Conservation (phyloP, 2,797 vertebrate species). For the Miichthys miiuy region DNA sequence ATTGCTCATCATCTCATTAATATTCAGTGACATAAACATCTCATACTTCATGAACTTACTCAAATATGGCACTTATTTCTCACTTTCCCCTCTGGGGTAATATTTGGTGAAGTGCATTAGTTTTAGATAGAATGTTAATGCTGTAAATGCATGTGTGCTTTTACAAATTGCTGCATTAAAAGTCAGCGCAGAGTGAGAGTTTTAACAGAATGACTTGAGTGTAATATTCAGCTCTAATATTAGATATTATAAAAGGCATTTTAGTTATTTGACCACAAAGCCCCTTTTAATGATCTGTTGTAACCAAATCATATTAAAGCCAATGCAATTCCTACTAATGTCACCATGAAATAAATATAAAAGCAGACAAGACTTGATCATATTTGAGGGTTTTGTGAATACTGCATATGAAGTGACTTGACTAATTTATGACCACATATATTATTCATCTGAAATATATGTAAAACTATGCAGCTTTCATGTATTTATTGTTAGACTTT, state of each 20-base stretch:
- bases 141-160: constrained; percentile 65
- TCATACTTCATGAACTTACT: constrained; percentile 76
- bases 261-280: constrained; percentile 52
- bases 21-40: constrained; percentile 81
- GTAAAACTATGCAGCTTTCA: constrained; percentile 9
- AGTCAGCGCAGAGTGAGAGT: constrained; percentile 31
- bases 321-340: constrained; percentile 29
- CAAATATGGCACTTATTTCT: constrained; percentile 72
- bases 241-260: constrained; percentile 47
- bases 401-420: constrained; percentile 10
- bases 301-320: constrained; percentile 56
- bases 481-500: constrained; percentile 3
- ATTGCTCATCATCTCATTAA: constrained; percentile 80
- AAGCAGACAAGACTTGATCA: background rate
- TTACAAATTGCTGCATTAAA: constrained; percentile 65
- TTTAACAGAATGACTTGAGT: constrained; percentile 34
- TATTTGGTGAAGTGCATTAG: constrained; percentile 69
- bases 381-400: constrained; percentile 21
- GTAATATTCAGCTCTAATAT: constrained; percentile 45
- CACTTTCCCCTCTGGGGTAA: constrained; percentile 54
- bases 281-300: constrained; percentile 7
- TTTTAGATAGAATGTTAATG: constrained; percentile 62
- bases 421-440: constrained; percentile 15
- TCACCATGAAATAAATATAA: constrained; percentile 1
- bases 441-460: background rate